A percentile compares a stretch with the other conserved stretches of the same genome.
Evolutionary conservation across 2,797 vertebrate genomes (phyloP).

Genomic region (Lycodopsis pacificus): DNA sequence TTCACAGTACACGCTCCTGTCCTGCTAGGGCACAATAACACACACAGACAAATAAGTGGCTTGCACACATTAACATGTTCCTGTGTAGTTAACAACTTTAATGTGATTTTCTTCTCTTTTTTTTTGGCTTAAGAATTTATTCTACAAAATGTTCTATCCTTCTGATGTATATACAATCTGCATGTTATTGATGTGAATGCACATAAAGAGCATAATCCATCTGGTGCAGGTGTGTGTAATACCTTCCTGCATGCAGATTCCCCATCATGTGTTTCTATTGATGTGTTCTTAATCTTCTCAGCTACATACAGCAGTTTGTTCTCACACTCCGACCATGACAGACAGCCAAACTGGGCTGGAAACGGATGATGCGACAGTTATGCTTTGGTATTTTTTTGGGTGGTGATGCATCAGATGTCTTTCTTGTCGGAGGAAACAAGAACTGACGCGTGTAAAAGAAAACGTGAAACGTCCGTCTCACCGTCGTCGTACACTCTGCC

Average conservation of each 20-base stretch:
- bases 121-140: not conserved
- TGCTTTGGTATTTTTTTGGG: not conserved
- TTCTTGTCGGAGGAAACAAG: not conserved
- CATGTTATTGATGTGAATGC: not conserved
- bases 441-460: accelerated
- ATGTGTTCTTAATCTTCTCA: conserved; percentile 63
- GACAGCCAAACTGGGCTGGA: conserved; percentile 78
- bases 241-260: conserved; percentile 50
- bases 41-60: not conserved
- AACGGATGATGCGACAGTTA: not conserved
- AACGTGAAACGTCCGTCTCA: conserved; percentile 33
- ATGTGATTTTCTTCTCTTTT: not conserved
- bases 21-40: conserved; percentile 56
- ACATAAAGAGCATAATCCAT: not conserved
- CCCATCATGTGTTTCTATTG: conserved; percentile 12
- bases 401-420: not conserved
- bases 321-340: conserved; percentile 81
- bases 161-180: not conserved
- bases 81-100: not conserved
- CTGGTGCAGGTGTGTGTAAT: not conserved
- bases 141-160: no score
- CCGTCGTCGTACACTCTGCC: conserved; percentile 81
- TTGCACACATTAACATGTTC: not conserved
- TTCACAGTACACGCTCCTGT: conserved; percentile 81
- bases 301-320: conserved; percentile 80